A percentile compares a stretch with the other conserved stretches of the same genome.
Evolutionary conservation across 2,113 vertebrate genomes (phyloP).

Genomic region (Corythaixoides concolor): DNA sequence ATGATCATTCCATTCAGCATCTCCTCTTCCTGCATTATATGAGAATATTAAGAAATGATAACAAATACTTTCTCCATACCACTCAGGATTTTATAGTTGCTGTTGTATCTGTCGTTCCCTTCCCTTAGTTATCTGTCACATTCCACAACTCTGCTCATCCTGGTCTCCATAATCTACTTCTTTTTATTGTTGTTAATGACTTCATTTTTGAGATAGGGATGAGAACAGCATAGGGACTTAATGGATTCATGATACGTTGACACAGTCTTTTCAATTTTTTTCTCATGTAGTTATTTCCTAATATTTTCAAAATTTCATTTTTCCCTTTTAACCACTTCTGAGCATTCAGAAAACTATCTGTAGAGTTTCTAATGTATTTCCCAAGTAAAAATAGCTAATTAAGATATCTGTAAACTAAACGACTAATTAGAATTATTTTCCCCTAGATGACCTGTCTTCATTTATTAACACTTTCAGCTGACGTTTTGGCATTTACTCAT

Average conservation of each 20-base stretch:
- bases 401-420: neutral
- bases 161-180: neutral
- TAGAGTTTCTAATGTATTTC: neutral
- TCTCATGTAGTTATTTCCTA: neutral
- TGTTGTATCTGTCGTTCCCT: fast-evolving
- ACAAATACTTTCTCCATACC: neutral
- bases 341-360: neutral
- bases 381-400: neutral
- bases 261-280: neutral
- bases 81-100: neutral
- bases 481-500: neutral
- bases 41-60: neutral
- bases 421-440: neutral
- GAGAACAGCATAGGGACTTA: neutral
- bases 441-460: neutral
- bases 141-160: neutral
- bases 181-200: neutral
- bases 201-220: neutral
- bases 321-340: neutral
- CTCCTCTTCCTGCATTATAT: neutral
- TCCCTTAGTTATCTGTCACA: neutral
- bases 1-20: neutral
- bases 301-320: neutral
- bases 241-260: neutral
- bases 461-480: neutral